phyloP scores from a whole-genome alignment of 2,113 vertebrate species.

The Lampris megalopsis region DNA sequence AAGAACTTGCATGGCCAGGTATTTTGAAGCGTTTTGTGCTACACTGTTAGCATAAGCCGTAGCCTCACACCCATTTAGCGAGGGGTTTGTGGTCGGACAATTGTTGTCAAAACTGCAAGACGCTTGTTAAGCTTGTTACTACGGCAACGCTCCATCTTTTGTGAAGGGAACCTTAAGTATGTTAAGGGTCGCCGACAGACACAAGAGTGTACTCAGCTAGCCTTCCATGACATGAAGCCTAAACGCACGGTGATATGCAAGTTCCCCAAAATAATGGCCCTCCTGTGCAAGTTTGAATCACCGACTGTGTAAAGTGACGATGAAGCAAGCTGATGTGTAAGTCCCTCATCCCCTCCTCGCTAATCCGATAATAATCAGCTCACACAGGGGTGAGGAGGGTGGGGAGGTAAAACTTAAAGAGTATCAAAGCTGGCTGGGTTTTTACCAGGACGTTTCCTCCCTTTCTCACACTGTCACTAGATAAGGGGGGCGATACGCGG shows the following conservation, averaged over 20 bases:
- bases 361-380: constrained; percentile 67
- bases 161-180: constrained; percentile 20
- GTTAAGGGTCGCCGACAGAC: constrained; percentile 28
- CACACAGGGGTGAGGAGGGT: constrained; percentile 15
- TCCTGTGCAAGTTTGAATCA: neutral
- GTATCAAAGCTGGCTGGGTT: constrained; percentile 27
- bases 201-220: constrained; percentile 11
- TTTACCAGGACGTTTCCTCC: neutral
- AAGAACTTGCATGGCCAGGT: neutral
- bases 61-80: neutral
- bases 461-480: neutral
- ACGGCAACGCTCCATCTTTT: constrained; percentile 47
- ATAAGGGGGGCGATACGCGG: neutral
- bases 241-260: neutral
- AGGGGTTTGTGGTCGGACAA: constrained; percentile 15
- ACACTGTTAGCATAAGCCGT: constrained; percentile 10
- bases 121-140: constrained; percentile 55
- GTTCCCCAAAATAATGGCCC: constrained; percentile 7
- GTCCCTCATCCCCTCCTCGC: constrained; percentile 17
- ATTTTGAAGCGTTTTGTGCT: constrained; percentile 8
- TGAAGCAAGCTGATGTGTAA: constrained; percentile 32
- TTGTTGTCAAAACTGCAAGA: constrained; percentile 52
- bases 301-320: neutral
- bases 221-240: constrained; percentile 13
- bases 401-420: constrained; percentile 24